Conservation (phyloP, 2,113 vertebrate species). For the Caranx melampygus region DNA sequence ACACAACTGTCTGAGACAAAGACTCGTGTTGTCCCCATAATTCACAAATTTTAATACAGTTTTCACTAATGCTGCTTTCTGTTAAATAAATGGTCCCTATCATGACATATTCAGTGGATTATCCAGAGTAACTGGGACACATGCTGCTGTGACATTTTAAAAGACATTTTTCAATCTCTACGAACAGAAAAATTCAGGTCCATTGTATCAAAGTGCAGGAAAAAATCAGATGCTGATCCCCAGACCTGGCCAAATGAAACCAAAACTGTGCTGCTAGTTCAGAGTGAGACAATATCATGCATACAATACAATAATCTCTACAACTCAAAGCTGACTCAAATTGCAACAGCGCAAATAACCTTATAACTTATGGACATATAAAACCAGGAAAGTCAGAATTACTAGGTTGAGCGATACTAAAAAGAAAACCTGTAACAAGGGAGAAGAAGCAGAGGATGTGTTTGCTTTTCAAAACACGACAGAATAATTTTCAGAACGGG, state of each 20-base stretch:
- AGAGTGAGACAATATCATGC: background rate
- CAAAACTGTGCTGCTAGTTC: background rate
- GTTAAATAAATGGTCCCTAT: background rate
- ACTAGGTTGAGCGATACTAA: background rate
- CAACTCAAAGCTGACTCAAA: background rate
- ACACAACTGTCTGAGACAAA: too few species aligned
- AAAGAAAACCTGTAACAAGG: background rate
- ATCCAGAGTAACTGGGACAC: too few species aligned
- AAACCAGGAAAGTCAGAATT: too few species aligned
- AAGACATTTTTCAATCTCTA: background rate
- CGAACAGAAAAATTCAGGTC: background rate
- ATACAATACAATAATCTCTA: background rate
- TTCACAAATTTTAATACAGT: too few species aligned
- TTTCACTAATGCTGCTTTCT: too few species aligned
- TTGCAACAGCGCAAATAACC: background rate
- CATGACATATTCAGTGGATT: background rate
- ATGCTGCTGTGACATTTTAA: too few species aligned
- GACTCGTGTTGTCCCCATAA: too few species aligned
- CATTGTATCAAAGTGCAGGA: background rate
- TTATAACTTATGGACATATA: background rate
- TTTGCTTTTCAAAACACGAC: slow-evolving; percentile 19
- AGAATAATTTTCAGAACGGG: slow-evolving; percentile 16
- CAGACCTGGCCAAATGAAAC: background rate
- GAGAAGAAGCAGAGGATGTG: background rate
- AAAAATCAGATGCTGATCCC: background rate